Evolutionary conservation across 2,888 invertebrate genomes (phyloP).

Genomic region (Bugulina stolonifera): DNA sequence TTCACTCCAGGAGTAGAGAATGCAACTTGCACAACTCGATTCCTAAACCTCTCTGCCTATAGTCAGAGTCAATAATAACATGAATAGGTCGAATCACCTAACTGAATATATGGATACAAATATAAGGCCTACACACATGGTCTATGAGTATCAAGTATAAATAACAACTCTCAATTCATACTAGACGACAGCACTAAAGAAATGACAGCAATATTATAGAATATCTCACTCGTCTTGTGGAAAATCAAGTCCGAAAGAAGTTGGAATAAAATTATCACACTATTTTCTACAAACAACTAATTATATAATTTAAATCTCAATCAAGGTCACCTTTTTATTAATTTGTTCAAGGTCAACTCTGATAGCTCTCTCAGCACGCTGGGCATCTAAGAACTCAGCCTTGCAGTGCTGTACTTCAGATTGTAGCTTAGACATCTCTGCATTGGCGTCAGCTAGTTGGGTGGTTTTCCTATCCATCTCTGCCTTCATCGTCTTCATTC

Average conservation of each 20-base stretch:
- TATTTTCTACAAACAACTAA: too few species aligned
- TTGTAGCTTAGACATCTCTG: constrained; percentile 38
- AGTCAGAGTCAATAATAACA: background rate
- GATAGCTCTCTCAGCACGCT: constrained; percentile 48
- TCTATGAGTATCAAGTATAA: too few species aligned
- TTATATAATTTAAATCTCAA: too few species aligned
- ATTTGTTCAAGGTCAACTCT: constrained; percentile 48
- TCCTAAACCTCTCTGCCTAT: constrained; percentile 47
- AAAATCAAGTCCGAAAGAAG: too few species aligned
- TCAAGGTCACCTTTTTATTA: constrained; percentile 40
- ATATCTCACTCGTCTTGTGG: too few species aligned
- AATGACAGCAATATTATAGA: too few species aligned
- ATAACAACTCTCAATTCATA: too few species aligned
- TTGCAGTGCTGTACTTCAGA: constrained; percentile 38
- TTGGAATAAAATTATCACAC: too few species aligned
- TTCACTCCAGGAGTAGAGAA: constrained; percentile 47
- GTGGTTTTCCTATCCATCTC: constrained; percentile 44
- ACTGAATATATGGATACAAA: too few species aligned
- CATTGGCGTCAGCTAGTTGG: constrained; percentile 38
- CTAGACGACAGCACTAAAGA: too few species aligned
- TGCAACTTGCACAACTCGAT: constrained; percentile 46
- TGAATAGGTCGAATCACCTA: background rate
- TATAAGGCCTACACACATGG: too few species aligned
- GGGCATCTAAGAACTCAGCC: constrained; percentile 42
- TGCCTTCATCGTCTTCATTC: constrained; percentile 38